Conservation (phyloP, 2,888 invertebrate genomes). For the Acleris emargana region DNA sequence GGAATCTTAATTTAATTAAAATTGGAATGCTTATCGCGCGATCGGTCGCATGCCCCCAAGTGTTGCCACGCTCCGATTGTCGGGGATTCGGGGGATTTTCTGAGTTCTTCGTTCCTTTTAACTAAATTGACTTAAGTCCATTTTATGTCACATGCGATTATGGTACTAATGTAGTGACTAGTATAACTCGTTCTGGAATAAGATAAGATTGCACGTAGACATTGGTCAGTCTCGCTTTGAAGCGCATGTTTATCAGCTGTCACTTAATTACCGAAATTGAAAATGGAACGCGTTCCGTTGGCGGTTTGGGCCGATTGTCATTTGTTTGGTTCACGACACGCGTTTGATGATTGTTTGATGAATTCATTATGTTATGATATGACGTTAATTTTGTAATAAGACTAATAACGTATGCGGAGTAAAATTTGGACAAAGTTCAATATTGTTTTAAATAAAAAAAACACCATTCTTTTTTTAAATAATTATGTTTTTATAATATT, state of each 20-base stretch:
- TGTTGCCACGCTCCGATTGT: constrained; percentile 72
- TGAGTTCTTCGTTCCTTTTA: constrained; percentile 48
- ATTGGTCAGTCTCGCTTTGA: no score
- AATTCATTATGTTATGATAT: constrained; percentile 9
- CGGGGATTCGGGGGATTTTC: constrained; percentile 55
- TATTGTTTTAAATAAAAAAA: no score
- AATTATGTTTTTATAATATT: no score
- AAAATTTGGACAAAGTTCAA: no score
- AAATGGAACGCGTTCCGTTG: constrained; percentile 52
- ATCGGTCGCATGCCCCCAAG: constrained; percentile 68
- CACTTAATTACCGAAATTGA: constrained; percentile 77
- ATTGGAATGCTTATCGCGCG: constrained; percentile 65
- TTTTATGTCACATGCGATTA: no score
- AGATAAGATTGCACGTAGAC: no score
- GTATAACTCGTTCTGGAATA: no score
- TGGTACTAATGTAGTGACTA: no score
- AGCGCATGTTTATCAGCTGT: constrained; percentile 59
- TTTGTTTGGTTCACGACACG: constrained; percentile 41
- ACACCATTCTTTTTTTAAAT: no score
- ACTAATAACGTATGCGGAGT: no score
- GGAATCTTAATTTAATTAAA: constrained; percentile 82
- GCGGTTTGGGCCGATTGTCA: constrained; percentile 45
- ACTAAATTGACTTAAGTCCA: no score
- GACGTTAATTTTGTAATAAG: constrained; percentile 6
- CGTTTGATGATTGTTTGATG: constrained; percentile 3